Percentiles rank a stretch among this genome's conserved stretches.
These are phyloP conservation scores for Corythoichthys intestinalis DNA, from an alignment of 2,113 vertebrate species.

Conservation along the genomic window DNA sequence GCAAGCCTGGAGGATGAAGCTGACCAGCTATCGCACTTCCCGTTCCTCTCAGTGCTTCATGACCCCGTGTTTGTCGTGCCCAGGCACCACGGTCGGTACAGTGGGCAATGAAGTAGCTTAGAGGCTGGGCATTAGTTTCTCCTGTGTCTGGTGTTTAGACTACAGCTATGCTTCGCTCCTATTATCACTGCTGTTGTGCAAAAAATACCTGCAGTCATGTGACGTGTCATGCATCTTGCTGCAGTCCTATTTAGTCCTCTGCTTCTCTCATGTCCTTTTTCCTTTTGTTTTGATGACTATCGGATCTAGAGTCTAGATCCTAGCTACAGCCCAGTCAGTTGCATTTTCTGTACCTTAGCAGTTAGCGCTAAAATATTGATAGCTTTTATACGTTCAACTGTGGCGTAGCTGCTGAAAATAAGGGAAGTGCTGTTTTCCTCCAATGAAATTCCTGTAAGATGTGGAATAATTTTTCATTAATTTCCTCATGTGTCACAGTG, in stretches of 20 bases:
- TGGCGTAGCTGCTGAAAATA: slow-evolving; percentile 6
- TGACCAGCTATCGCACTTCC: slow-evolving; percentile 83
- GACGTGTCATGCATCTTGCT: slow-evolving; percentile 25
- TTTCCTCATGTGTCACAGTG: too few species aligned
- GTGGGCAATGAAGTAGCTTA: slow-evolving; percentile 19
- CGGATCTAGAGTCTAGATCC: neutral
- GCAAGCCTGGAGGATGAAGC: slow-evolving; percentile 84
- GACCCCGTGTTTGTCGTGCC: slow-evolving; percentile 79
- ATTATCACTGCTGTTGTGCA: slow-evolving; percentile 23
- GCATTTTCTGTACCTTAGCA: slow-evolving; percentile 15
- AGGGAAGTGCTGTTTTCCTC: slow-evolving; percentile 9
- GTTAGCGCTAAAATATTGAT: slow-evolving; percentile 8
- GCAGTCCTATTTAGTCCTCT: slow-evolving; percentile 24
- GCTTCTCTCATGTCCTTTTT: slow-evolving; percentile 11
- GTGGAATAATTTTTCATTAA: slow-evolving; percentile 35
- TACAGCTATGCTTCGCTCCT: slow-evolving; percentile 34
- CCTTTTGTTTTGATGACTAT: slow-evolving; percentile 13
- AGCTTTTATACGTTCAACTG: slow-evolving; percentile 14
- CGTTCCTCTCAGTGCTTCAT: slow-evolving; percentile 80
- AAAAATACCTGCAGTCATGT: slow-evolving; percentile 25
- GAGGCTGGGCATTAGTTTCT: slow-evolving; percentile 15
- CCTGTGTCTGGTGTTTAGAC: slow-evolving; percentile 35
- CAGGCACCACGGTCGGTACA: slow-evolving; percentile 88
- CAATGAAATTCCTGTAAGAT: slow-evolving; percentile 27
- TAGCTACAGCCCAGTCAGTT: slow-evolving; percentile 30